phyloP scores from a whole-genome alignment of 1,140 invertebrate species.

The Marisa cornuarietis region DNA sequence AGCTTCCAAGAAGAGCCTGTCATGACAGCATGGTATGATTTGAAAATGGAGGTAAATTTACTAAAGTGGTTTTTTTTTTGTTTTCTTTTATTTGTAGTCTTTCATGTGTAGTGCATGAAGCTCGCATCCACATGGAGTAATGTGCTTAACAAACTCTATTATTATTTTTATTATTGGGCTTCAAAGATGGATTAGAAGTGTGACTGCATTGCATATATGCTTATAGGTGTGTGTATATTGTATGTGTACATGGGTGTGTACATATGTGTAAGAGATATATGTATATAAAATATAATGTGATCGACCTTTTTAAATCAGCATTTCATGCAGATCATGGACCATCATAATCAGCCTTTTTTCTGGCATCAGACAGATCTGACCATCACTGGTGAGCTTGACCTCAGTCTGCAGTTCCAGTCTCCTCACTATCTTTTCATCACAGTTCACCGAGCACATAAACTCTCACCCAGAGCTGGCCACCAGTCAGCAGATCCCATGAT shows the following conservation, averaged over 20 bases:
- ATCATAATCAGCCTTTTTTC: conserved; percentile 5
- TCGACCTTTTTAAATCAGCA: neutral
- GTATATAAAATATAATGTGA: neutral
- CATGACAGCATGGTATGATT: conserved; percentile 54
- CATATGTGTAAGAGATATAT: conserved; percentile 6
- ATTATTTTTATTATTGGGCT: neutral
- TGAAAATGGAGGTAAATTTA: conserved; percentile 49
- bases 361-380: conserved; percentile 52
- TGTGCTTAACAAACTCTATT: too few species aligned
- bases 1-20: conserved; percentile 44
- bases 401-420: conserved; percentile 45
- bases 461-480: conserved; percentile 38
- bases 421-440: conserved; percentile 50
- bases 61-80: neutral
- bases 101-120: neutral
- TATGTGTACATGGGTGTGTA: neutral
- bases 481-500: conserved; percentile 51
- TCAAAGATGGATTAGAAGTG: neutral
- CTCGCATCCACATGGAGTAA: neutral
- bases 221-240: neutral
- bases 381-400: conserved; percentile 51
- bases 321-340: neutral
- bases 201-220: neutral
- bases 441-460: conserved; percentile 43
- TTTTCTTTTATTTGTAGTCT: neutral